Conservation (phyloP, 2,888 invertebrate species). For the Cantharis flavilabris region DNA sequence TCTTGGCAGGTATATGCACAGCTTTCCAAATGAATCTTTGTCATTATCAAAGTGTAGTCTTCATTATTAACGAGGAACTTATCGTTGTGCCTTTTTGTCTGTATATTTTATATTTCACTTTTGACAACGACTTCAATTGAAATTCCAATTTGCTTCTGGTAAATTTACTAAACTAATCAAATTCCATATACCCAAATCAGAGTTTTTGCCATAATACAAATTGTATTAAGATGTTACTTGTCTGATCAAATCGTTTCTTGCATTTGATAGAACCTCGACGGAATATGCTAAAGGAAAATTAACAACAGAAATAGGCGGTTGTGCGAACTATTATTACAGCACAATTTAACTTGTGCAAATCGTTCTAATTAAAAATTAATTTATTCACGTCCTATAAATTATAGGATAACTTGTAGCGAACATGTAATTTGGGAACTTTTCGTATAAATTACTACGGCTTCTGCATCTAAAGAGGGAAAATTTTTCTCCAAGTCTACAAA, state of each 20-base stretch:
- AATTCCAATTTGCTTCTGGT: background rate
- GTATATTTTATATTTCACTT: background rate
- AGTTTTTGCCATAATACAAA: background rate
- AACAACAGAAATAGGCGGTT: constrained; percentile 24
- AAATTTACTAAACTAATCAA: background rate
- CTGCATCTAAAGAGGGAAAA: constrained; percentile 19
- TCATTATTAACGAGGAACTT: constrained; percentile 14
- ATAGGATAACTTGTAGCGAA: constrained; percentile 32
- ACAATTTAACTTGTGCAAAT: constrained; percentile 33
- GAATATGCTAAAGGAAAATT: constrained; percentile 24
- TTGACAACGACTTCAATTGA: background rate
- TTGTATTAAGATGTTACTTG: background rate
- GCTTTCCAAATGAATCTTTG: constrained; percentile 19
- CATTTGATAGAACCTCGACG: constrained; percentile 7
- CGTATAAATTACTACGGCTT: constrained; percentile 29
- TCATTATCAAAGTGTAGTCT: constrained; percentile 22
- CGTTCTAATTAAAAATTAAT: constrained; percentile 33
- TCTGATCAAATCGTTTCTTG: constrained; percentile 6
- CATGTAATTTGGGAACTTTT: constrained; percentile 32
- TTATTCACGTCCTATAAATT: constrained; percentile 31
- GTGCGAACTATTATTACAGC: constrained; percentile 27
- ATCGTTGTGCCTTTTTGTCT: background rate
- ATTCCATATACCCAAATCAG: background rate
- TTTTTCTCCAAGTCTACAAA: constrained; percentile 22
- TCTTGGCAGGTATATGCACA: constrained; percentile 16